These are phyloP conservation scores for Harpagoxenus sublaevis DNA, from an alignment of 2,888 invertebrate genomes.

Conservation along the genomic window DNA sequence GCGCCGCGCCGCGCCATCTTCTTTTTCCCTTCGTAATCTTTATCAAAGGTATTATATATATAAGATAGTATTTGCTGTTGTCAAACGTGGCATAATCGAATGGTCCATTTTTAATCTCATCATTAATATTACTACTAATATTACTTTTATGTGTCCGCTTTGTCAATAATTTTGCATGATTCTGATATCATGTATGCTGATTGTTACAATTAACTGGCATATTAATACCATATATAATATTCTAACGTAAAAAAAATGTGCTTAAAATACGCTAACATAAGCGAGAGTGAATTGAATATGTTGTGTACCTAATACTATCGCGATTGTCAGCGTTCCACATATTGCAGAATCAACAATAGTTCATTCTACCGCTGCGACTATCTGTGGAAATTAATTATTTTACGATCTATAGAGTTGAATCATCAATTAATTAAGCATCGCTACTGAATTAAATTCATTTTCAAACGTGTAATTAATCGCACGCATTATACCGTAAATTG, in stretches of 20 bases:
- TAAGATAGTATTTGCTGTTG: slow-evolving; percentile 58
- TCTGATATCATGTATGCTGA: too few relatives aligned
- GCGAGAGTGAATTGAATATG: not conserved
- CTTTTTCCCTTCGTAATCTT: slow-evolving; percentile 61
- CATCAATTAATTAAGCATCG: slow-evolving; percentile 46
- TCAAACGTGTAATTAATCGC: slow-evolving; percentile 37
- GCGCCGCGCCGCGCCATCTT: not conserved
- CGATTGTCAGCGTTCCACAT: not conserved
- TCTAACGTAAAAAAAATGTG: not conserved
- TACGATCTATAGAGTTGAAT: slow-evolving; percentile 27
- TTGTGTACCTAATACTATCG: not conserved
- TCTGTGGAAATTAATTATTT: slow-evolving; percentile 46
- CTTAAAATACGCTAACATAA: not conserved
- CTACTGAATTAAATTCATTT: slow-evolving; percentile 46
- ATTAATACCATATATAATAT: not conserved
- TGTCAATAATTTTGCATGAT: not conserved
- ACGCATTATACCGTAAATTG: slow-evolving; percentile 29
- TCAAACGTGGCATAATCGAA: slow-evolving; percentile 61
- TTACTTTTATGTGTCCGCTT: not conserved
- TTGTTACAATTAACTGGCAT: not conserved
- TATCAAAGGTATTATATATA: slow-evolving; percentile 34
- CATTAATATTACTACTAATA: not conserved
- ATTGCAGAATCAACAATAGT: slow-evolving; percentile 37
- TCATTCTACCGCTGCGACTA: slow-evolving; percentile 7
- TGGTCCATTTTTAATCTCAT: slow-evolving; percentile 38